A percentile compares a stretch with the other conserved stretches of the same genome.
phyloP scores from a whole-genome alignment of 2,888 invertebrate species.

The Megaustenia siamemsis region DNA sequence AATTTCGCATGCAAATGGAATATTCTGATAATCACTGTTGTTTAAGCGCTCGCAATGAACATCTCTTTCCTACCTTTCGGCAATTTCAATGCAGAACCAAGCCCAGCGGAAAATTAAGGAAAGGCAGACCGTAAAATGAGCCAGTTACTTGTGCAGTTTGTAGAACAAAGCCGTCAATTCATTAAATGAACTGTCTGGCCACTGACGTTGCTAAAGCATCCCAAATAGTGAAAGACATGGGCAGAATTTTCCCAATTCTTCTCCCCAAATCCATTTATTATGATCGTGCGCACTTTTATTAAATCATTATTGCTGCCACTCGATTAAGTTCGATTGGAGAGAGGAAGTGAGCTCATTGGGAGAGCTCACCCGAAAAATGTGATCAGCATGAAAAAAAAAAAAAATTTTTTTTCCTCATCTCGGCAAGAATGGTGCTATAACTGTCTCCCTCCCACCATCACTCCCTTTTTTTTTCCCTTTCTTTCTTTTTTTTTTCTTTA shows the following conservation, averaged over 20 bases:
- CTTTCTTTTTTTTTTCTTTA: background rate
- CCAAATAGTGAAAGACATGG: conserved; percentile 16
- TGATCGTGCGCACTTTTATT: conserved; percentile 56
- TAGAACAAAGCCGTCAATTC: conserved; percentile 56
- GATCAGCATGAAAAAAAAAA: conserved; percentile 14
- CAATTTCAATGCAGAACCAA: conserved; percentile 40
- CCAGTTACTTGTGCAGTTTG: conserved; percentile 53
- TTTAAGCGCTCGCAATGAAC: conserved; percentile 32
- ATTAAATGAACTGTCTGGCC: conserved; percentile 44
- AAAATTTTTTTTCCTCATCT: background rate
- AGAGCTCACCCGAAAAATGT: conserved; percentile 40
- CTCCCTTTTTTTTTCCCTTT: background rate
- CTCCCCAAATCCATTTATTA: conserved; percentile 53
- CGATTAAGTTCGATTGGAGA: conserved; percentile 48
- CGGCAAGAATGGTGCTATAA: too few species aligned
- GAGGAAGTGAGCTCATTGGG: conserved; percentile 44
- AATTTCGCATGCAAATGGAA: conserved; percentile 43
- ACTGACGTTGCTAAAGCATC: conserved; percentile 30
- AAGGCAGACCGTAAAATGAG: conserved; percentile 59
- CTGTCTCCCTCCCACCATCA: background rate
- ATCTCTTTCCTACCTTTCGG: conserved; percentile 21
- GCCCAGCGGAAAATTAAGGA: conserved; percentile 57
- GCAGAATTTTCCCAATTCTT: conserved; percentile 40
- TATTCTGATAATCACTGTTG: conserved; percentile 40
- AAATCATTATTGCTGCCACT: conserved; percentile 56